Evolutionary conservation across 1,140 invertebrate genomes (phyloP).

Genomic region (Gerris buenoi): DNA sequence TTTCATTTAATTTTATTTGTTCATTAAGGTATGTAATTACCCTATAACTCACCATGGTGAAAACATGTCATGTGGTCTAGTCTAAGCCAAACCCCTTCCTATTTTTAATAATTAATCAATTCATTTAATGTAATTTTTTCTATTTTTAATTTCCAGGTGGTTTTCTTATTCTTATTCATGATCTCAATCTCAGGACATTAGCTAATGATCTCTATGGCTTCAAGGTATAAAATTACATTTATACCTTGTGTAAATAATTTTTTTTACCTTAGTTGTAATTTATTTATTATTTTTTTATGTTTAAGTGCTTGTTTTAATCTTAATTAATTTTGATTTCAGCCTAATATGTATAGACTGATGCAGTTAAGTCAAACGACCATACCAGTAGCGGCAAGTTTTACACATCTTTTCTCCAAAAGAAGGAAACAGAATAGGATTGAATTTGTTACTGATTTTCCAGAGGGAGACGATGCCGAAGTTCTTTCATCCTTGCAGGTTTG

Average conservation of each 20-base stretch:
- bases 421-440: slow-evolving; percentile 70
- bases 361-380: slow-evolving; percentile 66
- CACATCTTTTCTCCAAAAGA: slow-evolving; percentile 57
- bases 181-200: slow-evolving; percentile 65
- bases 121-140: not conserved
- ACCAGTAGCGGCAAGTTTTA: slow-evolving; percentile 58
- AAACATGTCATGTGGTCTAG: no score
- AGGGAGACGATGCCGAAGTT: slow-evolving; percentile 70
- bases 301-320: no score
- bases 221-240: slow-evolving; percentile 55
- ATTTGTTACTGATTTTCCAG: slow-evolving; percentile 77
- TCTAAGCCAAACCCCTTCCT: no score
- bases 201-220: slow-evolving; percentile 68
- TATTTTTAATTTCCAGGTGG: slow-evolving; percentile 36
- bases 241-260: not conserved
- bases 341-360: slow-evolving; percentile 78
- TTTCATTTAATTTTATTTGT: no score
- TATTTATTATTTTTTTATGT: slow-evolving; percentile 6
- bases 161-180: slow-evolving; percentile 76
- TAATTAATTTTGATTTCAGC: slow-evolving; percentile 37
- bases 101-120: no score
- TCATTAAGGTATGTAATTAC: no score
- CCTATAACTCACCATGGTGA: no score
- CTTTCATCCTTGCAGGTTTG: slow-evolving; percentile 65
- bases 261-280: not conserved